These are phyloP conservation scores for Lophotriccus pileatus DNA, from an alignment of 2,797 vertebrate species.

Conservation along the genomic window DNA sequence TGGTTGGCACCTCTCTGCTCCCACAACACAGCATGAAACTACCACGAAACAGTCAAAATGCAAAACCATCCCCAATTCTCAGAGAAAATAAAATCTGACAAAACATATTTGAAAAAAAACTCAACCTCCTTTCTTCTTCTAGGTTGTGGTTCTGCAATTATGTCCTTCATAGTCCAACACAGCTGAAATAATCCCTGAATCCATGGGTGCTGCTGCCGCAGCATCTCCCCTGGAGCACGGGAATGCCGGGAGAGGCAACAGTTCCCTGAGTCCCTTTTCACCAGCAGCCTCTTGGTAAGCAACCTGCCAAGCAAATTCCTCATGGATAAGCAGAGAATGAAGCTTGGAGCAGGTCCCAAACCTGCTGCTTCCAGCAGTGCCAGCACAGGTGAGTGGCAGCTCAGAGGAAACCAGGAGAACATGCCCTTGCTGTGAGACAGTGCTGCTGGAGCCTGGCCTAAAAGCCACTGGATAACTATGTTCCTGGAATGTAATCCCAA, in stretches of 20 bases:
- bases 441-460: background rate
- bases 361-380: background rate
- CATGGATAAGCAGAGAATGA: background rate
- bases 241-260: background rate
- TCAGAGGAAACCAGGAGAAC: background rate
- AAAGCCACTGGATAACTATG: background rate
- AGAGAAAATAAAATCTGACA: background rate
- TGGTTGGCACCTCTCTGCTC: background rate
- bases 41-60: fast-evolving
- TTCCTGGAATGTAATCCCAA: background rate
- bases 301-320: background rate
- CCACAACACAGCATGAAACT: background rate
- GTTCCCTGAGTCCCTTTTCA: background rate
- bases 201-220: background rate
- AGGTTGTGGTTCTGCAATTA: fast-evolving
- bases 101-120: fast-evolving
- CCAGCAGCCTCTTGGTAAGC: background rate
- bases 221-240: background rate
- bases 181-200: fast-evolving
- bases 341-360: background rate
- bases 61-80: background rate
- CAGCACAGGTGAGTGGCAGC: fast-evolving
- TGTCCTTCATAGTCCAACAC: background rate
- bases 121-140: background rate
- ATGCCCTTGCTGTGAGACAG: background rate